Evolutionary conservation across 35 echinoderm and acorn worm species (phyloP).

Genomic region (Patiria miniata): DNA sequence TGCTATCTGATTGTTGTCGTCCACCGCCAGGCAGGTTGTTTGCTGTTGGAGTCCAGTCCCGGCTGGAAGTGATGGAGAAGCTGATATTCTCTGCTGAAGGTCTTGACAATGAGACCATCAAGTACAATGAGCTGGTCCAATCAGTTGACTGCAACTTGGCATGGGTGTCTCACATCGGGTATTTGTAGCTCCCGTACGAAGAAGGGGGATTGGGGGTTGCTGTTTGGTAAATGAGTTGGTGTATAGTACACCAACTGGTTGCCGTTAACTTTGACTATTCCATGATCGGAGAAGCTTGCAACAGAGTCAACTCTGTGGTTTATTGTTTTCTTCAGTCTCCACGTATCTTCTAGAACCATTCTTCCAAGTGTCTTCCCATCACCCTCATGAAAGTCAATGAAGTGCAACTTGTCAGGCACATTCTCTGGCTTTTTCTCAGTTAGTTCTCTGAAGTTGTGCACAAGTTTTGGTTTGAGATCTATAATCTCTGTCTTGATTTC

Average conservation of each 20-base stretch:
- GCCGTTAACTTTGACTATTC: background rate
- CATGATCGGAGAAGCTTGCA: background rate
- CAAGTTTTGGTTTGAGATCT: background rate
- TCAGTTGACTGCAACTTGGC: background rate
- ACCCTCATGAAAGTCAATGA: background rate
- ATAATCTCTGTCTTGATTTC: background rate
- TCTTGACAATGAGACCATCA: background rate
- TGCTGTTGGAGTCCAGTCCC: background rate
- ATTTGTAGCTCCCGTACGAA: background rate
- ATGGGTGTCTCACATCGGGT: background rate
- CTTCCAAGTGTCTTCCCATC: background rate
- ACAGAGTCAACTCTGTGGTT: background rate
- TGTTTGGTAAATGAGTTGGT: background rate
- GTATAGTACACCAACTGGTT: background rate
- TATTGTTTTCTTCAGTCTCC: background rate
- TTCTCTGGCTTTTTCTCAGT: background rate
- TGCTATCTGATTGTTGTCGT: slow-evolving; percentile 30
- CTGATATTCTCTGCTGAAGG: background rate
- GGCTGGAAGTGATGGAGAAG: slow-evolving; percentile 17
- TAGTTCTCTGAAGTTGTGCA: background rate
- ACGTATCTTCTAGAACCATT: background rate
- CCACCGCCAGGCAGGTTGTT: slow-evolving; percentile 30
- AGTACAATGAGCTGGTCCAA: background rate
- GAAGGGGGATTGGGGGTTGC: background rate
- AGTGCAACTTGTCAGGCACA: background rate